Evolutionary conservation across 2,888 invertebrate species (phyloP).

Genomic region (Nemurella pictetii): DNA sequence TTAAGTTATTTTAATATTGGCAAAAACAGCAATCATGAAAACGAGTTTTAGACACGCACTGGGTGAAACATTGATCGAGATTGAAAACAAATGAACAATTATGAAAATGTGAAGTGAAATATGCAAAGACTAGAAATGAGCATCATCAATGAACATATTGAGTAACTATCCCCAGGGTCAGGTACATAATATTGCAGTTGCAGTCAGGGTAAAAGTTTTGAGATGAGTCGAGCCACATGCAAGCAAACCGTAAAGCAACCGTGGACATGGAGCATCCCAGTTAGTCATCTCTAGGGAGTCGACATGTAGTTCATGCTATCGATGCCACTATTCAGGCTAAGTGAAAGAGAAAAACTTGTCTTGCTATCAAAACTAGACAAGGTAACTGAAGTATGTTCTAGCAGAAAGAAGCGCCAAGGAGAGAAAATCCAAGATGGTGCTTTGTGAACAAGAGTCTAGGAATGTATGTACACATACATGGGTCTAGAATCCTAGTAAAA

Average conservation of each 20-base stretch:
- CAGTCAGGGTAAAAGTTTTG: background rate
- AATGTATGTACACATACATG: background rate
- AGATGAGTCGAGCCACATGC: slow-evolving; percentile 7
- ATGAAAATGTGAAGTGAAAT: slow-evolving; percentile 6
- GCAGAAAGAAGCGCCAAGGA: background rate
- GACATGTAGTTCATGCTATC: background rate
- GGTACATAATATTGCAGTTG: background rate
- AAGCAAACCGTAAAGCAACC: background rate
- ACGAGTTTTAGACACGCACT: background rate
- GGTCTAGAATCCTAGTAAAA: background rate
- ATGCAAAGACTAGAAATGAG: background rate
- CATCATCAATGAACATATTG: background rate
- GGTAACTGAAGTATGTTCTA: background rate
- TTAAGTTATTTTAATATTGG: slow-evolving; percentile 5
- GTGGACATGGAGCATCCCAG: background rate
- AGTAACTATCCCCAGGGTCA: background rate
- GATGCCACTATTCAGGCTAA: background rate
- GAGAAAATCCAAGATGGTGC: background rate
- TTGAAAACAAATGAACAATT: background rate
- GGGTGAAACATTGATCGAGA: background rate
- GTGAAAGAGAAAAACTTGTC: background rate
- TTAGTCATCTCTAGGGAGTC: background rate
- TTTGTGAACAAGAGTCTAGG: background rate
- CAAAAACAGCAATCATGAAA: slow-evolving; percentile 15
- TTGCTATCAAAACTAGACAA: background rate